These are phyloP conservation scores for Brenthis daphne DNA, from an alignment of 2,888 invertebrate species.

Conservation along the genomic window DNA sequence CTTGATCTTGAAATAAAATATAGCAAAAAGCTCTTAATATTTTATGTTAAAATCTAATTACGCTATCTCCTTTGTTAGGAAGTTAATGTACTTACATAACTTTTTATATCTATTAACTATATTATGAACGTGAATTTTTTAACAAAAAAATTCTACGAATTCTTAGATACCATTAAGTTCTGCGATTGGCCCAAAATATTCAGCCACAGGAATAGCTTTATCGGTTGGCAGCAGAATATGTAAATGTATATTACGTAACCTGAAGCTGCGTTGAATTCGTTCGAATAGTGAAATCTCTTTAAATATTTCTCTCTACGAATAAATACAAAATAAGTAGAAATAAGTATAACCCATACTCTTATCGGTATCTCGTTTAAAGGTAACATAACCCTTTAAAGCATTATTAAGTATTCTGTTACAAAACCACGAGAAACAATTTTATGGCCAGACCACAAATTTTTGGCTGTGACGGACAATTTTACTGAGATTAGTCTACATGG, in stretches of 20 bases:
- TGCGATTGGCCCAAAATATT: constrained; percentile 14
- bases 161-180: background rate
- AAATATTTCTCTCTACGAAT: background rate
- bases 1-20: too few relatives aligned
- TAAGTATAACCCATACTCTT: background rate
- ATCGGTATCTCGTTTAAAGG: too few relatives aligned
- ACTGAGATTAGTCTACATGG: too few relatives aligned
- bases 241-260: constrained; percentile 23
- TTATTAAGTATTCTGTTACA: too few relatives aligned
- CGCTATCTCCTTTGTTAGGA: too few relatives aligned
- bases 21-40: too few relatives aligned
- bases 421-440: too few relatives aligned
- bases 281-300: background rate
- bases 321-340: background rate
- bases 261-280: constrained; percentile 13
- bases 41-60: too few relatives aligned
- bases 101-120: background rate
- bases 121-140: background rate
- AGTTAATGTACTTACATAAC: background rate
- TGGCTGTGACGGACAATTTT: too few relatives aligned
- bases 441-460: too few relatives aligned
- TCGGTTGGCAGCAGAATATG: constrained; percentile 16
- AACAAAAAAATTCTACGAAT: background rate
- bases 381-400: too few relatives aligned
- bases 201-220: constrained; percentile 27